These are phyloP conservation scores for Todiramphus chloris DNA, from an alignment of 2,113 vertebrate genomes.

Conservation along the genomic window DNA sequence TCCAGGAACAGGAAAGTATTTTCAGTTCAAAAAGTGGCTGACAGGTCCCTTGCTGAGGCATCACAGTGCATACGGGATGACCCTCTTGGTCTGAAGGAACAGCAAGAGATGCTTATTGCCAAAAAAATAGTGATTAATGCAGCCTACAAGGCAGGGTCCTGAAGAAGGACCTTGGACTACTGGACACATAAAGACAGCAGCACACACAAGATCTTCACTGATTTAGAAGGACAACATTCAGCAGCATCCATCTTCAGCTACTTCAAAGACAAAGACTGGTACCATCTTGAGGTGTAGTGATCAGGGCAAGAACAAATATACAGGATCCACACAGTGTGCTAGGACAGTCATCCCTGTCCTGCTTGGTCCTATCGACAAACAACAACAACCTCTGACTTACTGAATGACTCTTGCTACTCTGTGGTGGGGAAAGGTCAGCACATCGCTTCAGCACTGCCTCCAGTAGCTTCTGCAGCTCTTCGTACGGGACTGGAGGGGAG, in stretches of 20 bases:
- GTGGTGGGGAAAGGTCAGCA: constrained; percentile 72
- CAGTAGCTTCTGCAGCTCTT: constrained; percentile 78
- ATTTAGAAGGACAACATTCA: background rate
- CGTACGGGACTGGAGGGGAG: constrained; percentile 83
- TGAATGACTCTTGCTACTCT: constrained; percentile 45
- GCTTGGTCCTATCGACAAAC: background rate
- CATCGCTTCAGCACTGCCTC: constrained; percentile 79
- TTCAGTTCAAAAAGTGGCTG: background rate
- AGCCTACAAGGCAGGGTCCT: background rate
- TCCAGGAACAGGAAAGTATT: background rate
- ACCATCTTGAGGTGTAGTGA: background rate
- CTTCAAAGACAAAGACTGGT: background rate
- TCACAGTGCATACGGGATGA: background rate
- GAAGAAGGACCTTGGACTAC: background rate
- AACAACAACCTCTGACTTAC: constrained; percentile 51
- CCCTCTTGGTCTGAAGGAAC: background rate
- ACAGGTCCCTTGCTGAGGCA: background rate
- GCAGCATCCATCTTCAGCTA: background rate
- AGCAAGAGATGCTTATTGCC: background rate
- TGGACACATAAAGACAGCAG: background rate
- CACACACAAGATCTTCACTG: background rate
- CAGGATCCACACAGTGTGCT: background rate
- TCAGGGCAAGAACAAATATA: background rate
- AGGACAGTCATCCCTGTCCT: background rate
- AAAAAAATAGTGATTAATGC: background rate